Base-by-base conservation (phyloP, 2,888 invertebrate genomes). In the Aleiodes testaceus region DNA sequence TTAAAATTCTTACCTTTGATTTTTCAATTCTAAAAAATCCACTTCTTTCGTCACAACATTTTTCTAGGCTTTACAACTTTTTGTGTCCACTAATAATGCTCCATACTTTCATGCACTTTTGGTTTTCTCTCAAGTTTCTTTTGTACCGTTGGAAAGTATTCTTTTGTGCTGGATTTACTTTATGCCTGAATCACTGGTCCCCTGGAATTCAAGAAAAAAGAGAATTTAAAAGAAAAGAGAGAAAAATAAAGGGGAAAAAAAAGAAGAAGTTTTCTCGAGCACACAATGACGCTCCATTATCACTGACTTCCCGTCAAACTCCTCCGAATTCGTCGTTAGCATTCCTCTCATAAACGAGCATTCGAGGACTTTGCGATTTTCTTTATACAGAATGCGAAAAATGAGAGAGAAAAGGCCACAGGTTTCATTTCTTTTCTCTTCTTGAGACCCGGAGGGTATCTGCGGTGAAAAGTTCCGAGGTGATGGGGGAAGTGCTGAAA, bases 251-350 rank as follows among this genome's bases (percentile, higher is more conserved):
- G 18, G 52, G 45, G 22, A 52, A 49, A 53, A 26, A 45, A 30
- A 68, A 53, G 26, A 61, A 42, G 59, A 22, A 36, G 22, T 71
- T 47, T 52, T 52, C 50, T 16, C 18, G 18, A 64, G 26, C 12
- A 26, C 67, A 70, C 70, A 66, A 66, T 66, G 52, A 61, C 45
- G 22, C 30, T 67, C 71, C 42, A 65, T 70, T 70, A 70, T 70
- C 70, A 70, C 64, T 47, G 65, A 55, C 70, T 70, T 70, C 70
- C 70, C 47, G 64, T 64, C 44, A 67, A 72, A 72, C 67, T 72
- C 67, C 67, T 67, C 64, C 71, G 64, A 72, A 72, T 72, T 67
- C 71, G 64, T 72, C 71, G 67, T 72, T 72, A 72, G 71, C 63
- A 67, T 63, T 63, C 42, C 63, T 72, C 52, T 61, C 44, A 64